Conservation (phyloP, 1,140 invertebrate genomes). For the Apocrypta bakeri region DNA sequence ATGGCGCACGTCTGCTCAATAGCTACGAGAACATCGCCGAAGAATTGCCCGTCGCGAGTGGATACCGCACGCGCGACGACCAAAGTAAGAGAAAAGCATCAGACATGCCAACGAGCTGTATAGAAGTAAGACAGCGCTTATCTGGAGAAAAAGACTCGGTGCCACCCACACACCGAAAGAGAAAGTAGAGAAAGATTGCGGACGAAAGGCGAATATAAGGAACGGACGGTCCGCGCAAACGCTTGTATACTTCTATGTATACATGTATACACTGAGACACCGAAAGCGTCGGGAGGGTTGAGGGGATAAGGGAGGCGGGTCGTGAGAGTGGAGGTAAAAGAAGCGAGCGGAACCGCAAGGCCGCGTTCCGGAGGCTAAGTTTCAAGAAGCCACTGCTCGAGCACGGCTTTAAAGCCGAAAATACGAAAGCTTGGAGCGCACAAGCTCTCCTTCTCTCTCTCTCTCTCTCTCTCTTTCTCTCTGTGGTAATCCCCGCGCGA, state of each 20-base stretch:
- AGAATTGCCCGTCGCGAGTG: background rate
- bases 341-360: constrained; percentile 40
- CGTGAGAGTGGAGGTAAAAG: background rate
- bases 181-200: background rate
- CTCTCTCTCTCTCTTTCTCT: background rate
- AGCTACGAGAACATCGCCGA: background rate
- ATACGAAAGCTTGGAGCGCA: background rate
- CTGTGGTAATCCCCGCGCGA: background rate
- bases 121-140: constrained; percentile 3
- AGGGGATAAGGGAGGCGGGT: too few species aligned
- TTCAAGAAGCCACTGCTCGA: constrained; percentile 26
- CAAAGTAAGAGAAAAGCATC: background rate
- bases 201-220: constrained; percentile 12
- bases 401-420: constrained; percentile 30
- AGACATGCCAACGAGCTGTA: background rate
- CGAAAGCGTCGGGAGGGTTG: too few species aligned
- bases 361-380: constrained; percentile 10
- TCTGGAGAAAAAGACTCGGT: background rate
- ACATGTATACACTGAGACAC: too few species aligned
- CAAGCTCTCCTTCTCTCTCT: background rate
- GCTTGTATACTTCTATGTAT: background rate
- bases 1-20: background rate
- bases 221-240: background rate
- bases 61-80: background rate
- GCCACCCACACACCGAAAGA: background rate